Evolutionary conservation across 2,888 invertebrate species (phyloP).

Genomic region (Ephialtes manifestator): DNA sequence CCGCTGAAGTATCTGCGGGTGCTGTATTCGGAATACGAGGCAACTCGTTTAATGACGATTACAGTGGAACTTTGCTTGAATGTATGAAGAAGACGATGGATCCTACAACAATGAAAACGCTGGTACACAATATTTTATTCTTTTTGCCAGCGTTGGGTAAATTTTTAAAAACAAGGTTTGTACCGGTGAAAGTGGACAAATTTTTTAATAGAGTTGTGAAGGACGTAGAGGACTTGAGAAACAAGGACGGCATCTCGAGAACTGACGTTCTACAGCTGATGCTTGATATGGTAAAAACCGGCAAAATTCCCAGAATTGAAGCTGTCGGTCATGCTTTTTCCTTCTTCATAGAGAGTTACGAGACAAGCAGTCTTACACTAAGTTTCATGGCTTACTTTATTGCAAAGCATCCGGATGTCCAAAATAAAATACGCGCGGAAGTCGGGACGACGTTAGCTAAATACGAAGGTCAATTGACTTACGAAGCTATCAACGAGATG

Average conservation of each 20-base stretch:
- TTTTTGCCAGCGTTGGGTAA: conserved; percentile 47
- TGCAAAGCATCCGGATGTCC: conserved; percentile 84
- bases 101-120: conserved; percentile 48
- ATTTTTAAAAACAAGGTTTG: conserved; percentile 51
- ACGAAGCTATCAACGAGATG: conserved; percentile 86
- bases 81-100: conserved; percentile 63
- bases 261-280: conserved; percentile 86
- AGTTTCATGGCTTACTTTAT: conserved; percentile 86
- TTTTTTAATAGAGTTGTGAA: conserved; percentile 68
- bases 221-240: conserved; percentile 53
- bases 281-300: conserved; percentile 76
- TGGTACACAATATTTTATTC: conserved; percentile 34
- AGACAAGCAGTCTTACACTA: conserved; percentile 86
- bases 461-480: conserved; percentile 82
- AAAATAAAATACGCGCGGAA: conserved; percentile 85
- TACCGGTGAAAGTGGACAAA: conserved; percentile 58
- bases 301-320: conserved; percentile 74
- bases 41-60: conserved; percentile 30
- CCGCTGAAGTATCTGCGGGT: conserved; percentile 45
- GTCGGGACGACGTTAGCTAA: conserved; percentile 81
- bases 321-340: conserved; percentile 85
- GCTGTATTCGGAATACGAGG: conserved; percentile 56
- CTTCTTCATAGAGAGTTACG: conserved; percentile 87
- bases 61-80: conserved; percentile 29
- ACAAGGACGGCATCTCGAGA: conserved; percentile 64